Evolutionary conservation across 2,888 invertebrate species (phyloP).

Genomic region (Pardosa pseudoannulata): DNA sequence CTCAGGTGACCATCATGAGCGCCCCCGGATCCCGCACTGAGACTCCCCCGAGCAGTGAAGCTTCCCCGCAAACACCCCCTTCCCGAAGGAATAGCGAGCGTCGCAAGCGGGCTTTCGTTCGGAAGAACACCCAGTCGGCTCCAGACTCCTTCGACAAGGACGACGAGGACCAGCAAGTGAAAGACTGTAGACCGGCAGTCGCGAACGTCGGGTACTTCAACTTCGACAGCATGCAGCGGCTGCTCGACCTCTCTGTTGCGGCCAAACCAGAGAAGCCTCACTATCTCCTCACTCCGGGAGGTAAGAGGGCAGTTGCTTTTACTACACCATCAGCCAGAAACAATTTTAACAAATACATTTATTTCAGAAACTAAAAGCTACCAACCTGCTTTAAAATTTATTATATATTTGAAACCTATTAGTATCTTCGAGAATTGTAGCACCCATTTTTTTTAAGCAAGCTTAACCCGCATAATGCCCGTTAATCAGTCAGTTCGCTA

Average conservation of each 20-base stretch:
- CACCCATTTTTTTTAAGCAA: too few relatives aligned
- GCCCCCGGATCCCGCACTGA: conserved; percentile 61
- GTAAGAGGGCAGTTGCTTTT: too few relatives aligned
- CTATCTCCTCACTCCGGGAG: conserved; percentile 69
- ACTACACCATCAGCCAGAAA: too few relatives aligned
- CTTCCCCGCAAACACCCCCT: conserved; percentile 19
- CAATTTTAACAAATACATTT: too few relatives aligned
- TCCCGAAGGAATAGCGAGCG: conserved; percentile 69
- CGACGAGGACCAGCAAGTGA: conserved; percentile 19
- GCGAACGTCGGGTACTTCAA: conserved; percentile 65
- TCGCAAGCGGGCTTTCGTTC: conserved; percentile 76
- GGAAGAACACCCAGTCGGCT: conserved; percentile 78
- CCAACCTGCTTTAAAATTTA: too few relatives aligned
- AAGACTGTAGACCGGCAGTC: not conserved
- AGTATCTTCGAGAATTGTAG: too few relatives aligned
- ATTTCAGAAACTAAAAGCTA: too few relatives aligned
- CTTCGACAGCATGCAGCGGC: conserved; percentile 73
- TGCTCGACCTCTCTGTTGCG: conserved; percentile 65
- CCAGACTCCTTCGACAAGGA: conserved; percentile 77
- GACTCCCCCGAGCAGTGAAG: conserved; percentile 52
- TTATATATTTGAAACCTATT: too few relatives aligned
- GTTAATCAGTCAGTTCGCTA: too few relatives aligned
- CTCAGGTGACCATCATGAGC: conserved; percentile 44
- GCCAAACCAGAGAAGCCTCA: conserved; percentile 64
- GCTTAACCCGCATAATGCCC: too few relatives aligned